Evolutionary conservation across 2,888 invertebrate genomes (phyloP).

Genomic region (Tetanocera ferruginea): DNA sequence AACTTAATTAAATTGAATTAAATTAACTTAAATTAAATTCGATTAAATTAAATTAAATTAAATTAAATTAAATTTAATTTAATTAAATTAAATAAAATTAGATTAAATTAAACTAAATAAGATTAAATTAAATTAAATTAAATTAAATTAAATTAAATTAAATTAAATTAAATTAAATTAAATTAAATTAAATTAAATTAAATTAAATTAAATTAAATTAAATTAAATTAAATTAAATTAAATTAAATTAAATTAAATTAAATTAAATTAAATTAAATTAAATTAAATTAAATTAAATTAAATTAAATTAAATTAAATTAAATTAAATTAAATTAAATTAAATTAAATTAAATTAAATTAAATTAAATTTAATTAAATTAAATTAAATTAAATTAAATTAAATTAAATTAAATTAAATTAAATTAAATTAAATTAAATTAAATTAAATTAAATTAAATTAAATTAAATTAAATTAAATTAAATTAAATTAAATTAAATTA

Average conservation of each 20-base stretch:
- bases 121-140: no score
- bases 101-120: no score
- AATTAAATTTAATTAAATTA: not conserved
- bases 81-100: not conserved
- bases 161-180: no score
- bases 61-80: not conserved
- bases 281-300: no score
- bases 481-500: not conserved
- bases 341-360: not conserved
- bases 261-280: no score
- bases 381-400: not conserved
- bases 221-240: no score
- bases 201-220: no score
- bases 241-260: no score
- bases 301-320: no score
- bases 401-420: not conserved
- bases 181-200: no score
- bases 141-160: no score
- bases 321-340: not conserved
- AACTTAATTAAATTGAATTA: not conserved
- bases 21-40: not conserved
- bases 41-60: not conserved
- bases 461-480: not conserved
- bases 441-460: not conserved
- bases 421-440: not conserved